Evolutionary conservation across 2,888 invertebrate species (phyloP).

Genomic region (Sphinx pinastri): DNA sequence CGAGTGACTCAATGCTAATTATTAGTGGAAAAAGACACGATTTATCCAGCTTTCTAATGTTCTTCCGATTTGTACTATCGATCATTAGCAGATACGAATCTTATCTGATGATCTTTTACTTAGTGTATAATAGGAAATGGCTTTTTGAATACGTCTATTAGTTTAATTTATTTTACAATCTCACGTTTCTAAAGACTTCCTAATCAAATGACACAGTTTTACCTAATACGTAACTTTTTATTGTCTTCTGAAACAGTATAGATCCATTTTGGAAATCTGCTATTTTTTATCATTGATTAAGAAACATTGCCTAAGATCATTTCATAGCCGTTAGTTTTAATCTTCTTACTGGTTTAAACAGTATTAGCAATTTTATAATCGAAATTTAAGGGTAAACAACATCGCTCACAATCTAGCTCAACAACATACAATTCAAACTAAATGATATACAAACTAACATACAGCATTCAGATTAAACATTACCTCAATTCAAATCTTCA

Average conservation of each 20-base stretch:
- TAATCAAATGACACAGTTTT: slow-evolving; percentile 15
- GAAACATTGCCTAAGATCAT: neutral
- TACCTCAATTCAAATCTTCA: neutral
- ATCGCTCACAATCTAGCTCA: slow-evolving; percentile 2
- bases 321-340: neutral
- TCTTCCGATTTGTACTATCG: slow-evolving; percentile 71
- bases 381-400: neutral
- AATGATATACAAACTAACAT: neutral
- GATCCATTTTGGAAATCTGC: slow-evolving; percentile 36
- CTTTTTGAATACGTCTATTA: slow-evolving; percentile 44
- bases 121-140: slow-evolving; percentile 57
- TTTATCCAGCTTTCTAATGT: slow-evolving; percentile 73
- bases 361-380: neutral
- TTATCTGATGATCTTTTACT: slow-evolving; percentile 58
- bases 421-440: neutral
- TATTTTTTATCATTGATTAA: neutral
- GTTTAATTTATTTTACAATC: slow-evolving; percentile 12
- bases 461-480: neutral
- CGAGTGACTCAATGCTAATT: slow-evolving; percentile 64
- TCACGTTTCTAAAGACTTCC: slow-evolving; percentile 11
- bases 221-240: slow-evolving; percentile 14
- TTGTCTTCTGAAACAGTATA: slow-evolving; percentile 19
- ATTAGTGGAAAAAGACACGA: slow-evolving; percentile 75
- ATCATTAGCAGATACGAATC: slow-evolving; percentile 72
- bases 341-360: neutral